A percentile compares a stretch with the other conserved stretches of the same genome.
Evolutionary conservation across 1,140 invertebrate species (phyloP).

Genomic region (Drosophila ercepeae): DNA sequence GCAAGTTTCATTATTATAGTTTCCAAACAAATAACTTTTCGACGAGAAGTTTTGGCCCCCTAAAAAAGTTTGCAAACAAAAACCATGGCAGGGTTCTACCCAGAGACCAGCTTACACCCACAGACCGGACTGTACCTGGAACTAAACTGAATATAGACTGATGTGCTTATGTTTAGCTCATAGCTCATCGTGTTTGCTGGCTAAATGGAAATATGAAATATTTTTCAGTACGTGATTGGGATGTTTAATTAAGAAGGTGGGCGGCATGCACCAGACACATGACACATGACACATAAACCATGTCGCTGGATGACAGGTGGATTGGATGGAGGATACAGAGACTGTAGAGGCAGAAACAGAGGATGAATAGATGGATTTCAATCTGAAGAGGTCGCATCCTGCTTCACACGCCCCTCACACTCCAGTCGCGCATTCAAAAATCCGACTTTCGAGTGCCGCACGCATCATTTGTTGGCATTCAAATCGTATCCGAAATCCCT

Average conservation of each 20-base stretch:
- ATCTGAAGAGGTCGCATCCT: conserved; percentile 19
- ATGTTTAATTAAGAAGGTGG: conserved; percentile 50
- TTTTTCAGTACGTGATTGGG: conserved; percentile 37
- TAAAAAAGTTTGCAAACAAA: too few species aligned
- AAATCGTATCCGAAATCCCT: conserved; percentile 28
- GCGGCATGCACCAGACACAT: conserved; percentile 24
- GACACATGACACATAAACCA: conserved; percentile 14
- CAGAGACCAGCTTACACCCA: not conserved
- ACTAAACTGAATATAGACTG: not conserved
- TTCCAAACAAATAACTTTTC: not conserved
- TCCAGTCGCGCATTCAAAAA: too few species aligned
- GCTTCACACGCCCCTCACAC: conserved; percentile 22
- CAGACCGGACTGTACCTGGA: conserved; percentile 13
- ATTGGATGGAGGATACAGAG: not conserved
- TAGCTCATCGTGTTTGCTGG: conserved; percentile 26
- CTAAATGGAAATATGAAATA: conserved; percentile 50
- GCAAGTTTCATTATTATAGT: not conserved
- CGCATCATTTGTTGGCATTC: conserved; percentile 53
- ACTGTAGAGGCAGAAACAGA: not conserved
- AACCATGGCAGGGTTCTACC: too few species aligned
- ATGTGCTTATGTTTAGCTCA: conserved; percentile 2
- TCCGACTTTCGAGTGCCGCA: not conserved
- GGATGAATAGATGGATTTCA: not conserved
- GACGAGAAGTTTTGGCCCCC: not conserved
- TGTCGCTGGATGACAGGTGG: conserved; percentile 28